These are phyloP conservation scores for Cloeon dipterum DNA, from an alignment of 2,888 invertebrate species.

Conservation along the genomic window DNA sequence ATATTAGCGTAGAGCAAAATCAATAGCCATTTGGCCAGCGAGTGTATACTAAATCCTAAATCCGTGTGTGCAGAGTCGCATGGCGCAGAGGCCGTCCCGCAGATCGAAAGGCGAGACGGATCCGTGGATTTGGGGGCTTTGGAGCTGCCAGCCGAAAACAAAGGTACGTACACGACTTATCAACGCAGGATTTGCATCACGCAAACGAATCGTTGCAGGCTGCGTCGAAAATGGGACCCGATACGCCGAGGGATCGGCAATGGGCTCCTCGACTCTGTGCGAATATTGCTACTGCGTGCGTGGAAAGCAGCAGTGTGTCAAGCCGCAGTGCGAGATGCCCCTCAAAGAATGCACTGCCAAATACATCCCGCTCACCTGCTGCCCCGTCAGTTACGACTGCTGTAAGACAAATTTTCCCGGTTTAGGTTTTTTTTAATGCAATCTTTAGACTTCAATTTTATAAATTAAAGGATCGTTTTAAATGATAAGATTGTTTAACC, in stretches of 20 bases:
- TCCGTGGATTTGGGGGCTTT: too few relatives aligned
- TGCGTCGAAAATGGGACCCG: slow-evolving; percentile 46
- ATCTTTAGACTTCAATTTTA: background rate
- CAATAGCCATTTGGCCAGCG: too few relatives aligned
- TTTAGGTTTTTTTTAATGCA: background rate
- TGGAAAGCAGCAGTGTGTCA: slow-evolving; percentile 49
- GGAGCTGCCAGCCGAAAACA: too few relatives aligned
- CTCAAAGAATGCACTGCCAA: slow-evolving; percentile 43
- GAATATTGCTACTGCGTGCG: slow-evolving; percentile 69
- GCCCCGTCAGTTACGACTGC: slow-evolving; percentile 62
- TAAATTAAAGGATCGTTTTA: background rate
- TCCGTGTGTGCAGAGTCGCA: too few relatives aligned
- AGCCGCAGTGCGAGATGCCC: slow-evolving; percentile 54
- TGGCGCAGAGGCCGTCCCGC: too few relatives aligned
- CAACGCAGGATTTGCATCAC: too few relatives aligned
- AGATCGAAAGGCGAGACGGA: too few relatives aligned
- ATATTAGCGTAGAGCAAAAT: too few relatives aligned
- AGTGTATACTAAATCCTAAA: too few relatives aligned
- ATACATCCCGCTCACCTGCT: slow-evolving; percentile 42
- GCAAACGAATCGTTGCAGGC: too few relatives aligned
- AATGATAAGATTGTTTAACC: background rate
- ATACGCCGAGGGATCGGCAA: slow-evolving; percentile 61
- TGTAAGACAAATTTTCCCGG: slow-evolving; percentile 11
- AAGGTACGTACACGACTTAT: too few relatives aligned
- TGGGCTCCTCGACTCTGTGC: slow-evolving; percentile 55